Percentiles rank a stretch among this genome's conserved stretches.
These are phyloP conservation scores for Asteroscopus sphinx DNA, from an alignment of 2,888 invertebrate species.

Conservation along the genomic window DNA sequence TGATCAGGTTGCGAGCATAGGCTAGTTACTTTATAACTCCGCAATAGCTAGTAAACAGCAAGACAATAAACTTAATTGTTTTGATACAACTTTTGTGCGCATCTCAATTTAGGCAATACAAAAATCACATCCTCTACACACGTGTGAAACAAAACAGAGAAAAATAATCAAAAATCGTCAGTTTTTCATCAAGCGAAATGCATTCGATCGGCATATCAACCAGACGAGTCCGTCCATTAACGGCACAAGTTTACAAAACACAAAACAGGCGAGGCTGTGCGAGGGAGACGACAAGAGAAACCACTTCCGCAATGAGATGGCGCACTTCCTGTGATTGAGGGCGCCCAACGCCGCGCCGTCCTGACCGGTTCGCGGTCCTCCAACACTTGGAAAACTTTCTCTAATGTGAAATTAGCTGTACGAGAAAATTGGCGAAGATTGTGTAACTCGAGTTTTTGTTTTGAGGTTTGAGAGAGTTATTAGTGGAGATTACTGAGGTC, in stretches of 20 bases:
- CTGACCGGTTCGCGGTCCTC: slow-evolving; percentile 57
- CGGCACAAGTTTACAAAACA: slow-evolving; percentile 80
- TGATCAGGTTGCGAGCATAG: too few species aligned
- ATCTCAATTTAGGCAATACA: too few species aligned
- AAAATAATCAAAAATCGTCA: slow-evolving; percentile 24
- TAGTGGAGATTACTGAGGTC: slow-evolving; percentile 5
- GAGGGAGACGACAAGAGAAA: slow-evolving; percentile 83
- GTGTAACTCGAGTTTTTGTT: slow-evolving; percentile 23
- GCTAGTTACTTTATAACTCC: too few species aligned
- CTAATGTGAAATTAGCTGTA: slow-evolving; percentile 61
- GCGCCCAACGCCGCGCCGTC: slow-evolving; percentile 65
- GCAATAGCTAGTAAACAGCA: too few species aligned
- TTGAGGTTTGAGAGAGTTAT: slow-evolving; percentile 26
- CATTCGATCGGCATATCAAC: slow-evolving; percentile 79
- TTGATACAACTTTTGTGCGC: too few species aligned
- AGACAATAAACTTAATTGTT: too few species aligned
- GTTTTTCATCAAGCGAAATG: slow-evolving; percentile 77
- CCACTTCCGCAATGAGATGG: slow-evolving; percentile 90
- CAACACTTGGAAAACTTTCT: slow-evolving; percentile 56
- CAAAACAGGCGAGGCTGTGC: slow-evolving; percentile 63
- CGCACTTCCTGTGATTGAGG: slow-evolving; percentile 90
- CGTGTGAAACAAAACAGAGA: too few species aligned
- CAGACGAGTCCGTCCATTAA: slow-evolving; percentile 77
- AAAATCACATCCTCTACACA: slow-evolving; percentile 8
- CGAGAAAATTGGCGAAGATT: slow-evolving; percentile 51